A percentile compares a stretch with the other conserved stretches of the same genome.
Conservation (phyloP, 1,140 invertebrate genomes). For the Helicoverpa zea region DNA sequence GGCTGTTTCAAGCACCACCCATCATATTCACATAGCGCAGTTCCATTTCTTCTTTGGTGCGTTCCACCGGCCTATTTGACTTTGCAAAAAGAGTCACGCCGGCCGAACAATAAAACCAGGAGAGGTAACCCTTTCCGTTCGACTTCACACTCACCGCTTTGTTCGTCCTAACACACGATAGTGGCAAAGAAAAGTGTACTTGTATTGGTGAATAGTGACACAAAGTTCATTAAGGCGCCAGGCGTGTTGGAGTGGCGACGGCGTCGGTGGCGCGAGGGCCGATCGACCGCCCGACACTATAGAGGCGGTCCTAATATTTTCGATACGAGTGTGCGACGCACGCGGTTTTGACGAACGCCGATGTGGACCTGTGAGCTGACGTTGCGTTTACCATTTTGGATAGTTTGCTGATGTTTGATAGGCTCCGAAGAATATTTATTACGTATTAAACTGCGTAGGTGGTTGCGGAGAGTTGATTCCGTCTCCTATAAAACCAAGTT, state of each 20-base stretch:
- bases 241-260: slow-evolving; percentile 82
- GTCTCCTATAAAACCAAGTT: too few species aligned
- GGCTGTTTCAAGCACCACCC: neutral
- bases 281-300: slow-evolving; percentile 59
- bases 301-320: slow-evolving; percentile 75
- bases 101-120: slow-evolving; percentile 77
- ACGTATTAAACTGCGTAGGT: too few species aligned
- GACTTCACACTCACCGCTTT: slow-evolving; percentile 67
- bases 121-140: slow-evolving; percentile 52
- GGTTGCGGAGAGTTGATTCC: too few species aligned
- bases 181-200: slow-evolving; percentile 82
- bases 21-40: neutral
- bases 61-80: slow-evolving; percentile 64
- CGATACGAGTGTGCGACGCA: slow-evolving; percentile 74
- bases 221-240: slow-evolving; percentile 84
- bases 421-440: too few species aligned
- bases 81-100: slow-evolving; percentile 67
- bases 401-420: neutral
- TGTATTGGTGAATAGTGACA: slow-evolving; percentile 79
- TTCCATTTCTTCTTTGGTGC: slow-evolving; percentile 20
- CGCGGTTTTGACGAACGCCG: slow-evolving; percentile 7
- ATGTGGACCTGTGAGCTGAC: neutral
- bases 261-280: slow-evolving; percentile 67
- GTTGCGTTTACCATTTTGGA: neutral
- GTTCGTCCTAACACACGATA: slow-evolving; percentile 81